phyloP scores from a whole-genome alignment of 2,888 invertebrate genomes.

The Itoplectis maculator region DNA sequence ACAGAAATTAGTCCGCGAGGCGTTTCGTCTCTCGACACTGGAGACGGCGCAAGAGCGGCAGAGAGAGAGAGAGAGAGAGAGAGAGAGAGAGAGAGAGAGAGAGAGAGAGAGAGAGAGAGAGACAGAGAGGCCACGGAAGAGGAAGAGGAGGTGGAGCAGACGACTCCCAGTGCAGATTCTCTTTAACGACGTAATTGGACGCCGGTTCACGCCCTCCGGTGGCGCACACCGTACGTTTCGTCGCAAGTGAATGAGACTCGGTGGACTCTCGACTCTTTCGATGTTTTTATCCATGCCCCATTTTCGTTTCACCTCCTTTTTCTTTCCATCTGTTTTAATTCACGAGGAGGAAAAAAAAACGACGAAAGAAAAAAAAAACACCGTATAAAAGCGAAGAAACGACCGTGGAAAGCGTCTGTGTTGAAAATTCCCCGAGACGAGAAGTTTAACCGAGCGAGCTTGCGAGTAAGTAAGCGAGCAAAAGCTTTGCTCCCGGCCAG shows the following conservation, averaged over 20 bases:
- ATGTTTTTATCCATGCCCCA: slow-evolving; percentile 12
- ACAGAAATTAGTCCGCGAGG: slow-evolving; percentile 71
- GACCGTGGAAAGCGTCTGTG: neutral
- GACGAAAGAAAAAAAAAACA: neutral
- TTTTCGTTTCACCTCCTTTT: slow-evolving; percentile 1
- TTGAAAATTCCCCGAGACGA: neutral
- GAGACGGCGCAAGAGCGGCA: slow-evolving; percentile 15
- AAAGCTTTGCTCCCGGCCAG: neutral
- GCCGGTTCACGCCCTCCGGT: slow-evolving; percentile 42
- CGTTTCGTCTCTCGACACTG: slow-evolving; percentile 40
- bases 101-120: slow-evolving; percentile 15
- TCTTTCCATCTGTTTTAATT: slow-evolving; percentile 16
- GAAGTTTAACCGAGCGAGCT: neutral
- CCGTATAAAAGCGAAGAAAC: neutral
- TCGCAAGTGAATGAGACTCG: slow-evolving; percentile 42
- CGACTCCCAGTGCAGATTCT: slow-evolving; percentile 42
- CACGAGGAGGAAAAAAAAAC: neutral
- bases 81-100: slow-evolving; percentile 3
- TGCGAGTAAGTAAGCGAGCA: neutral
- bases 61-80: slow-evolving; percentile 13
- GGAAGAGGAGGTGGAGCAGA: too few relatives aligned
- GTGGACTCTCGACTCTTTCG: slow-evolving; percentile 22
- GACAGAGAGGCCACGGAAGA: slow-evolving; percentile 25
- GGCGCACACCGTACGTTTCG: slow-evolving; percentile 22
- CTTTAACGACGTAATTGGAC: slow-evolving; percentile 62